Evolutionary conservation across 2,888 invertebrate species (phyloP).

Genomic region (Agelastica alni): DNA sequence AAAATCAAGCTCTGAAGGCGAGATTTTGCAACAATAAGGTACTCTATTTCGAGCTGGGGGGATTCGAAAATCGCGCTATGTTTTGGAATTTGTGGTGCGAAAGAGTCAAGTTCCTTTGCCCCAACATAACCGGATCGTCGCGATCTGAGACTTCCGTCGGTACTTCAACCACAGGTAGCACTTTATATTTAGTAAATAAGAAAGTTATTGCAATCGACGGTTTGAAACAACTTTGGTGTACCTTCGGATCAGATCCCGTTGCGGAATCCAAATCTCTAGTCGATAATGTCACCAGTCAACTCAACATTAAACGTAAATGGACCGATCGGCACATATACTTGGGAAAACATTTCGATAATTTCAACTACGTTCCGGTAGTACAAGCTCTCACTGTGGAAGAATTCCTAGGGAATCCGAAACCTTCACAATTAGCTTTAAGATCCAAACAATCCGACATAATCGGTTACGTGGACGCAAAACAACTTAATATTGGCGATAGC

Average conservation of each 20-base stretch:
- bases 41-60: conserved; percentile 71
- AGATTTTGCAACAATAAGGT: conserved; percentile 58
- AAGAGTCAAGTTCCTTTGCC: conserved; percentile 57
- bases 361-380: conserved; percentile 51
- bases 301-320: conserved; percentile 55
- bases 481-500: conserved; percentile 87
- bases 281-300: conserved; percentile 27
- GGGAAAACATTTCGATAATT: conserved; percentile 57
- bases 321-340: conserved; percentile 62
- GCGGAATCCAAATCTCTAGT: conserved; percentile 39
- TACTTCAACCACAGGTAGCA: conserved; percentile 58
- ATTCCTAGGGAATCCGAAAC: conserved; percentile 43
- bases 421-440: conserved; percentile 10
- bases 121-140: conserved; percentile 56
- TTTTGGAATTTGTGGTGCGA: conserved; percentile 67
- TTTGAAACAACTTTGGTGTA: conserved; percentile 52
- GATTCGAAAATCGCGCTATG: conserved; percentile 61
- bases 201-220: conserved; percentile 44
- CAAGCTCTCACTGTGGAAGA: conserved; percentile 49
- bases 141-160: conserved; percentile 61
- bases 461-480: conserved; percentile 55
- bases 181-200: conserved; percentile 56
- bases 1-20: conserved; percentile 66
- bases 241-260: conserved; percentile 46
- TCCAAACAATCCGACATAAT: conserved; percentile 17